Percentiles rank a stretch among this genome's conserved stretches.
Conservation (phyloP, 2,797 vertebrate genomes). For the Epinephelus awoara region DNA sequence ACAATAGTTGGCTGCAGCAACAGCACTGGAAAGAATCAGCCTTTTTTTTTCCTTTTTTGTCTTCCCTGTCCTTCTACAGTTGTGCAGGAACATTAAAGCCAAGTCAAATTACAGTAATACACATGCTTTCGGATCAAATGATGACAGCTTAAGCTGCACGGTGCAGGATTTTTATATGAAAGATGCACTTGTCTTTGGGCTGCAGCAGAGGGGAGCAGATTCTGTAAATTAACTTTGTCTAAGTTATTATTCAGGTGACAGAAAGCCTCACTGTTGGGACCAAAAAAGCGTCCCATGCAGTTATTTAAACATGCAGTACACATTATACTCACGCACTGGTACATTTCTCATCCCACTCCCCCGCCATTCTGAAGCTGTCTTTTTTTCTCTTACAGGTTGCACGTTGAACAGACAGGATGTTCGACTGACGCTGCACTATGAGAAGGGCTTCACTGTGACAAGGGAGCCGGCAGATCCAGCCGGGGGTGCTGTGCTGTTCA, state of each 20-base stretch:
- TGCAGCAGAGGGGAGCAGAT: conserved; percentile 4
- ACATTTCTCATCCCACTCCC: neutral
- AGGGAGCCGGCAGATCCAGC: conserved; percentile 83
- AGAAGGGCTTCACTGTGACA: conserved; percentile 92
- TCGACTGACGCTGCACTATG: conserved; percentile 92
- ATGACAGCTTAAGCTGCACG: conserved; percentile 7
- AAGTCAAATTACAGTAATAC: conserved; percentile 36
- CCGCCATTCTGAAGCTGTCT: too few relatives aligned
- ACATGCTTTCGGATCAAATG: conserved; percentile 37
- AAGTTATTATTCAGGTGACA: neutral
- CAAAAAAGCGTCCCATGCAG: neutral
- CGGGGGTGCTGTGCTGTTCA: conserved; percentile 85
- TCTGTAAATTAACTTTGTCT: neutral
- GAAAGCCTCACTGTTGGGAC: neutral
- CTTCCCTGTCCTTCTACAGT: conserved; percentile 48
- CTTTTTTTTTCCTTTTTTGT: conserved; percentile 1
- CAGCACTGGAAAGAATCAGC: conserved; percentile 41
- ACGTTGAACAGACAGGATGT: conserved; percentile 90
- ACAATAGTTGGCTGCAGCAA: conserved; percentile 74
- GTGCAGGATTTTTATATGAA: neutral
- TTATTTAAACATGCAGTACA: neutral
- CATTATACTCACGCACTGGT: neutral
- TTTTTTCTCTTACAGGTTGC: conserved; percentile 85
- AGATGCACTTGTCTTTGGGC: neutral
- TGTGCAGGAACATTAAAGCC: conserved; percentile 49